Percentiles rank a stretch among this genome's conserved stretches.
Evolutionary conservation across 2,888 invertebrate genomes (phyloP).

Genomic region (Drosophila colorata): DNA sequence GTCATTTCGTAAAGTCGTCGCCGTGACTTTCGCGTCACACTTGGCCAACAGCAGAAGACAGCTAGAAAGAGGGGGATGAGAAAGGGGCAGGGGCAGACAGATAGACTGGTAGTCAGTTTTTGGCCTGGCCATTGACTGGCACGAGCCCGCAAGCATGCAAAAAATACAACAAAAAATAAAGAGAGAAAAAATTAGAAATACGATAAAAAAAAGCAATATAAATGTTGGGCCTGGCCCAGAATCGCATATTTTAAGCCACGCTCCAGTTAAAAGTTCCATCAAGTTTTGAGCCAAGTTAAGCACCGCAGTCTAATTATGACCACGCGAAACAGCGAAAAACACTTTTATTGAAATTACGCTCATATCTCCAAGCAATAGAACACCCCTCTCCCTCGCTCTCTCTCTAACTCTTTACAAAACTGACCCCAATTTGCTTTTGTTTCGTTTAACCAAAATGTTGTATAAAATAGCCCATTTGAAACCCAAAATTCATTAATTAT

Average conservation of each 20-base stretch:
- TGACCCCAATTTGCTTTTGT: slow-evolving; percentile 53
- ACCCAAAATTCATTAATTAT: slow-evolving; percentile 39
- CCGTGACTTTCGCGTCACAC: slow-evolving; percentile 78
- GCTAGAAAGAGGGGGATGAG: neutral
- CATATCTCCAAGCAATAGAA: slow-evolving; percentile 12
- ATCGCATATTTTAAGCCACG: slow-evolving; percentile 64
- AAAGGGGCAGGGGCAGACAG: neutral
- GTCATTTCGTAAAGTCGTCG: slow-evolving; percentile 55
- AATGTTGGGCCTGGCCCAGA: slow-evolving; percentile 27
- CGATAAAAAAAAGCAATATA: neutral
- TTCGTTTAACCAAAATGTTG: slow-evolving; percentile 7
- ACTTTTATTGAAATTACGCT: slow-evolving; percentile 15
- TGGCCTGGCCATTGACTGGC: slow-evolving; percentile 55
- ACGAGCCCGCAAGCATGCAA: slow-evolving; percentile 36
- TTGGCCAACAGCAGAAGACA: slow-evolving; percentile 52
- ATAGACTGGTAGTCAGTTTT: slow-evolving; percentile 24
- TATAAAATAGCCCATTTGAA: slow-evolving; percentile 36
- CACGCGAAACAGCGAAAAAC: slow-evolving; percentile 12
- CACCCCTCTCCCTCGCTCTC: neutral
- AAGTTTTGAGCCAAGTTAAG: slow-evolving; percentile 28
- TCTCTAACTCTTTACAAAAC: neutral
- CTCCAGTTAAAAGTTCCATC: slow-evolving; percentile 59
- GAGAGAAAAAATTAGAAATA: neutral
- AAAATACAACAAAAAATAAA: neutral
- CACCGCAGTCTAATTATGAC: slow-evolving; percentile 3